Evolutionary conservation across 2,113 vertebrate genomes (phyloP).

Genomic region (Caretta caretta): DNA sequence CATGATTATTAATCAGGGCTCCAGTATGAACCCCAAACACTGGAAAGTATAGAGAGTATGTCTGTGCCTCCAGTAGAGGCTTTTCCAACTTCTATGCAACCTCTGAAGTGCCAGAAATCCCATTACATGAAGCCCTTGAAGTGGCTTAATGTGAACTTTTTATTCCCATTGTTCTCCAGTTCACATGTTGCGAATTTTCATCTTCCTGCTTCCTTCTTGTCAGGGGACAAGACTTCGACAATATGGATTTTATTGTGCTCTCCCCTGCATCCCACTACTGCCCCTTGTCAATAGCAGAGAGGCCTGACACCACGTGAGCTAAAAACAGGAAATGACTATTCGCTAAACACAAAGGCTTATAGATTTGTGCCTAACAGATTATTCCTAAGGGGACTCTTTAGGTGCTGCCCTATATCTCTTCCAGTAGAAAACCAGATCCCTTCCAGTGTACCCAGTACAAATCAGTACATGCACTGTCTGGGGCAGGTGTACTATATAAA

Average conservation of each 20-base stretch:
- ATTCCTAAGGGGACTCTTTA: constrained; percentile 49
- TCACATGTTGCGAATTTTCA: constrained; percentile 23
- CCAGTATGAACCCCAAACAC: background rate
- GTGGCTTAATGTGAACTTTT: background rate
- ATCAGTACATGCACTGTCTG: background rate
- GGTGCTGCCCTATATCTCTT: background rate
- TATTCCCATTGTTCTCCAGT: background rate
- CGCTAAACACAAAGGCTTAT: constrained; percentile 71
- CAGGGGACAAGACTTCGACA: constrained; percentile 63
- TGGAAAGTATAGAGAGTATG: background rate
- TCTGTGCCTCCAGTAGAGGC: background rate
- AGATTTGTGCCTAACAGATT: constrained; percentile 77
- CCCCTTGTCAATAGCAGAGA: constrained; percentile 72
- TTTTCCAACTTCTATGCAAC: background rate
- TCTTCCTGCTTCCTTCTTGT: constrained; percentile 55
- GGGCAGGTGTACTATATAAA: constrained; percentile 69
- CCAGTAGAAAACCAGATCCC: constrained; percentile 20
- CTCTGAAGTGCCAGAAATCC: background rate
- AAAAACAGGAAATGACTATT: constrained; percentile 74
- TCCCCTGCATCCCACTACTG: constrained; percentile 56
- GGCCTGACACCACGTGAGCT: constrained; percentile 39
- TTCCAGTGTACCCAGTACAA: background rate
- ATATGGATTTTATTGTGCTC: constrained; percentile 78
- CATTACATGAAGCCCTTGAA: background rate
- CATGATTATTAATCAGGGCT: background rate